phyloP scores from a whole-genome alignment of 2,113 vertebrate species.

The Elephantulus edwardii region DNA sequence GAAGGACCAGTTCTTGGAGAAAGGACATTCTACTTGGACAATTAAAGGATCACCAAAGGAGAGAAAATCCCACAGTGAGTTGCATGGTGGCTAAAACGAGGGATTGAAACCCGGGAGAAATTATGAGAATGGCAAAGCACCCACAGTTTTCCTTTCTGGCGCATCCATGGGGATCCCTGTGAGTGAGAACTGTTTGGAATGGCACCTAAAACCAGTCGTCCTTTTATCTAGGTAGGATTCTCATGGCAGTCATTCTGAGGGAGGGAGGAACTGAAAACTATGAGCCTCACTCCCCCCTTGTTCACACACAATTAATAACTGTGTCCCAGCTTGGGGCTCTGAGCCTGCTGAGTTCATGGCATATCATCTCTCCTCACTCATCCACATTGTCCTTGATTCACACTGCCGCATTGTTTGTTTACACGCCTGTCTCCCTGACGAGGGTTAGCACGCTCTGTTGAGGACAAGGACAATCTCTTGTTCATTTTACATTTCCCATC shows the following conservation, averaged over 20 bases:
- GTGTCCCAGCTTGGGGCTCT: not conserved
- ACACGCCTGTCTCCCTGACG: slow-evolving; percentile 11
- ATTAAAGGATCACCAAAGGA: no score
- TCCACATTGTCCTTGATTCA: not conserved
- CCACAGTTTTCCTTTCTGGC: no score
- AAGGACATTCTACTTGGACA: no score
- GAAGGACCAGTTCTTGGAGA: no score
- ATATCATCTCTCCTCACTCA: not conserved
- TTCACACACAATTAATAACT: not conserved
- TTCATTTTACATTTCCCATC: slow-evolving; percentile 2
- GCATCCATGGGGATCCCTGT: no score
- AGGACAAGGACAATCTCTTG: slow-evolving; percentile 30
- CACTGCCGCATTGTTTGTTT: slow-evolving; percentile 18
- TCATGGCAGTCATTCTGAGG: not conserved
- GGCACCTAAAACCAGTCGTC: no score
- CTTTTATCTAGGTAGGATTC: not conserved
- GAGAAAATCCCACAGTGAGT: no score
- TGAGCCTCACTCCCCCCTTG: not conserved
- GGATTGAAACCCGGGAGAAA: no score
- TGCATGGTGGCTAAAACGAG: no score
- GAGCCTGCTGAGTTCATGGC: not conserved
- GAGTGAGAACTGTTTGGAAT: no score
- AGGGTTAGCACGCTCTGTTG: not conserved
- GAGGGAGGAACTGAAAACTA: not conserved
- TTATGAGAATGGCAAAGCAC: no score